Conservation (phyloP, 2,113 vertebrate species). For the Rutilus rutilus region DNA sequence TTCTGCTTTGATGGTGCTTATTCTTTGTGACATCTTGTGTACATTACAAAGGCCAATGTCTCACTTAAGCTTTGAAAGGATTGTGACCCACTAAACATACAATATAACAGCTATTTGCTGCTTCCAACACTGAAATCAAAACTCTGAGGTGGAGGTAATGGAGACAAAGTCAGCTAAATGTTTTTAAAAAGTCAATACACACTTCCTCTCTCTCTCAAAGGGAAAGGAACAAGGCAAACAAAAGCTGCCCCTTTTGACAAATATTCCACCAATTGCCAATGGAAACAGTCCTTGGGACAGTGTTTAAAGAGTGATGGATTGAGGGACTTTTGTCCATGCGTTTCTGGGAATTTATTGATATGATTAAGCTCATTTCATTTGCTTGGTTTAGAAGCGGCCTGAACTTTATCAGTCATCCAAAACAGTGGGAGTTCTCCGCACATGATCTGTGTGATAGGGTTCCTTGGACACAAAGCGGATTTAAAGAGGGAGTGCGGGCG, state of each 20-base stretch:
- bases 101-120: conserved; percentile 14
- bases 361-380: not conserved
- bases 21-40: not conserved
- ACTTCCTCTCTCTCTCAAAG: not conserved
- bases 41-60: not conserved
- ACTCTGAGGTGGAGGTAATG: not conserved
- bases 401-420: not conserved
- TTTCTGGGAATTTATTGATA: conserved; percentile 24
- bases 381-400: not conserved
- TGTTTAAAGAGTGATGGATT: conserved; percentile 36
- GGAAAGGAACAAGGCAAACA: not conserved
- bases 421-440: not conserved
- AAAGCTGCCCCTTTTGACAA: conserved; percentile 12
- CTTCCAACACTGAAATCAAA: not conserved
- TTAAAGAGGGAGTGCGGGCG: conserved; percentile 6
- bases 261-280: not conserved
- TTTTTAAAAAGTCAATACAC: not conserved
- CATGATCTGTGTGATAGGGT: conserved; percentile 27
- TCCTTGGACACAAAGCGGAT: conserved; percentile 45
- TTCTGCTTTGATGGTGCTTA: not conserved
- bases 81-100: not conserved
- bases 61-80: not conserved
- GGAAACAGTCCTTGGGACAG: conserved; percentile 13
- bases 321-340: not conserved
- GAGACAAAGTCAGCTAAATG: conserved; percentile 9